phyloP scores from a whole-genome alignment of 2,113 vertebrate genomes.

The Cromileptes altivelis region DNA sequence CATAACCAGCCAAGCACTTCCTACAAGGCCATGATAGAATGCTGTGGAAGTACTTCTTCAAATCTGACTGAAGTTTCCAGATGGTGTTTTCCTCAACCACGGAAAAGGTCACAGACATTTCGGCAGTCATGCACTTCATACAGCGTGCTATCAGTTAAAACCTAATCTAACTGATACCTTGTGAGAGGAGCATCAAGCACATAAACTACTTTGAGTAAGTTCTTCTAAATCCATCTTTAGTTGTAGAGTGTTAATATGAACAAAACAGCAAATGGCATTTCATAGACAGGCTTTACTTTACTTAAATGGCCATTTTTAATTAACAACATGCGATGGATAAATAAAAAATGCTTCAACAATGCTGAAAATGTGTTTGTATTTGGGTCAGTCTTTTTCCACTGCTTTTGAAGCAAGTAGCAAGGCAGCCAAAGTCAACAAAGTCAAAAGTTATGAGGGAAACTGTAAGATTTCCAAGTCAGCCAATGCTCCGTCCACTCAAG shows the following conservation, averaged over 20 bases:
- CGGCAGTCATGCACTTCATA: conserved; percentile 53
- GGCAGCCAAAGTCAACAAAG: conserved; percentile 39
- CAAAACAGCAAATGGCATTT: background rate
- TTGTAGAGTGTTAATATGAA: background rate
- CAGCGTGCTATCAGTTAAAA: conserved; percentile 60
- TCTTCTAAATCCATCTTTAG: conserved; percentile 11
- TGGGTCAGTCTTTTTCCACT: conserved; percentile 28
- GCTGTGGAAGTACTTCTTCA: conserved; percentile 49
- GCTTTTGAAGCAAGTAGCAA: conserved; percentile 26
- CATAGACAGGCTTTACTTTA: background rate
- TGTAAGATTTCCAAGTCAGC: conserved; percentile 37
- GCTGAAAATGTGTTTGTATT: conserved; percentile 21
- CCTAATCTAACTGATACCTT: conserved; percentile 46
- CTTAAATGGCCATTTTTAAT: conserved; percentile 14
- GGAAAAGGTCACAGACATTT: conserved; percentile 72
- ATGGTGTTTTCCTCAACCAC: conserved; percentile 43
- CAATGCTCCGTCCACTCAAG: conserved; percentile 36
- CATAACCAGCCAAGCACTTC: conserved; percentile 58
- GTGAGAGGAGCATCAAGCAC: conserved; percentile 2
- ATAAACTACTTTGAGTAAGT: background rate
- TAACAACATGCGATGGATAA: conserved; percentile 3
- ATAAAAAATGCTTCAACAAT: background rate
- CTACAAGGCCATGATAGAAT: conserved; percentile 65
- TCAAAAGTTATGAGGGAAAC: conserved; percentile 39
- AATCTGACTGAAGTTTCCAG: conserved; percentile 56